A percentile compares a stretch with the other conserved stretches of the same genome.
Conservation (phyloP, 2,797 vertebrate genomes). For the Oryzias sinensis region DNA sequence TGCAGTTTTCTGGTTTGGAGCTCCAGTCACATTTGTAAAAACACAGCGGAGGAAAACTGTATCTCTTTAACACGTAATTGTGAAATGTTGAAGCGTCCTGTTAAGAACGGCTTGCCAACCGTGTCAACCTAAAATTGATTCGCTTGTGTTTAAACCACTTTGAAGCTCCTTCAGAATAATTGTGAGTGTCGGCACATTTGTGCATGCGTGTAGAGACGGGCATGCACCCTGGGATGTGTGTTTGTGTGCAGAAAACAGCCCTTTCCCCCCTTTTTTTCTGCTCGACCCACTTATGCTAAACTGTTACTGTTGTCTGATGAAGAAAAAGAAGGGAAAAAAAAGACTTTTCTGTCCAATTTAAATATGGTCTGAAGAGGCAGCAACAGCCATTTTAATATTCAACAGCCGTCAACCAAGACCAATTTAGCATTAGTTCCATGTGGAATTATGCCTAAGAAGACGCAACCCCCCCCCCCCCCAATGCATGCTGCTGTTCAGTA, state of each 20-base stretch:
- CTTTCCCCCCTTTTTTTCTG: conserved; percentile 35
- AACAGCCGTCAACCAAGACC: conserved; percentile 82
- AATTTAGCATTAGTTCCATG: conserved; percentile 84
- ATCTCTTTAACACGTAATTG: conserved; percentile 84
- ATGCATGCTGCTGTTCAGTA: conserved; percentile 76
- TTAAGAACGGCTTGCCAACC: conserved; percentile 83
- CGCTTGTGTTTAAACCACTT: conserved; percentile 81
- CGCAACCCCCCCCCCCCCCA: conserved; percentile 73
- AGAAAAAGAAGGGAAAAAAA: conserved; percentile 66
- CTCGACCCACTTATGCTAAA: conserved; percentile 82
- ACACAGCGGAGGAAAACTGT: conserved; percentile 78
- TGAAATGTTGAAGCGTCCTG: conserved; percentile 80
- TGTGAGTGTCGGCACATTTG: conserved; percentile 55
- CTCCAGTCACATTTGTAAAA: conserved; percentile 77
- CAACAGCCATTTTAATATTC: conserved; percentile 83
- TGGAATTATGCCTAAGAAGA: conserved; percentile 81
- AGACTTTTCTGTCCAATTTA: conserved; percentile 83
- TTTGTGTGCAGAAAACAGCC: conserved; percentile 63
- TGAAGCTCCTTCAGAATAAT: conserved; percentile 79
- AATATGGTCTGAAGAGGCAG: conserved; percentile 78
- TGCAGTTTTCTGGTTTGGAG: conserved; percentile 63
- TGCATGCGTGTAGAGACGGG: conserved; percentile 14
- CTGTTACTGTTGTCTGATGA: conserved; percentile 82
- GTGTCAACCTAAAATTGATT: conserved; percentile 85
- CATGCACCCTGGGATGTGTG: conserved; percentile 43